A percentile compares a stretch with the other conserved stretches of the same genome.
phyloP scores from a whole-genome alignment of 2,888 invertebrate species.

The Linnaemya tessellans region DNA sequence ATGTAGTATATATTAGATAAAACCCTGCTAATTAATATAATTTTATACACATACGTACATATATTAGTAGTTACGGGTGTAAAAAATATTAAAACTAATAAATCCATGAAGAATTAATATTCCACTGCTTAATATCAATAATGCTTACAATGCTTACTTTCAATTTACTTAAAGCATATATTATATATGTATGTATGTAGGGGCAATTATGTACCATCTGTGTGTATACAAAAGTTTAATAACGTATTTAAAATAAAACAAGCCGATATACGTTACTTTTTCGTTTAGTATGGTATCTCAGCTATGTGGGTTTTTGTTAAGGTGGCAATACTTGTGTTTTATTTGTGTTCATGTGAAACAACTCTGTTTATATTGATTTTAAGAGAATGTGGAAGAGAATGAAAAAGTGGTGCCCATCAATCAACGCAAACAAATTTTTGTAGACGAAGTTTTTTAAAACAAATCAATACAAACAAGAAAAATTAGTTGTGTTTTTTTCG shows the following conservation, averaged over 20 bases:
- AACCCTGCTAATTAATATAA: not conserved
- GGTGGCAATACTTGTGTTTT: conserved; percentile 29
- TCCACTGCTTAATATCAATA: too few species aligned
- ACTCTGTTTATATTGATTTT: conserved; percentile 56
- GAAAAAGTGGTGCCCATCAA: conserved; percentile 61
- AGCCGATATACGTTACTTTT: conserved; percentile 27
- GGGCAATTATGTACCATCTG: too few species aligned
- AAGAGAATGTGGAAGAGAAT: conserved; percentile 2
- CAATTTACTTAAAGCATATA: too few species aligned
- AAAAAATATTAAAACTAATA: too few species aligned
- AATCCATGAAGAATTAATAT: too few species aligned
- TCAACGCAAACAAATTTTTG: conserved; percentile 52
- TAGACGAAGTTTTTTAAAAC: conserved; percentile 63
- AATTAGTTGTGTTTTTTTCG: conserved; percentile 37
- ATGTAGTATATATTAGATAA: not conserved
- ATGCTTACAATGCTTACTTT: too few species aligned
- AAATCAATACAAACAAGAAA: conserved; percentile 33
- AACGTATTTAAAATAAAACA: too few species aligned
- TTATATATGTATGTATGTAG: too few species aligned
- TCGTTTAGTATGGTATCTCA: not conserved
- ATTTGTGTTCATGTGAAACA: conserved; percentile 20
- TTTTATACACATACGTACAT: not conserved
- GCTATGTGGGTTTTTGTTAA: not conserved
- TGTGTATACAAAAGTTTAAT: too few species aligned
- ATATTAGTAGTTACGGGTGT: too few species aligned